Evolutionary conservation across 2,888 invertebrate species (phyloP).

Genomic region (Chymomyza procnemis): DNA sequence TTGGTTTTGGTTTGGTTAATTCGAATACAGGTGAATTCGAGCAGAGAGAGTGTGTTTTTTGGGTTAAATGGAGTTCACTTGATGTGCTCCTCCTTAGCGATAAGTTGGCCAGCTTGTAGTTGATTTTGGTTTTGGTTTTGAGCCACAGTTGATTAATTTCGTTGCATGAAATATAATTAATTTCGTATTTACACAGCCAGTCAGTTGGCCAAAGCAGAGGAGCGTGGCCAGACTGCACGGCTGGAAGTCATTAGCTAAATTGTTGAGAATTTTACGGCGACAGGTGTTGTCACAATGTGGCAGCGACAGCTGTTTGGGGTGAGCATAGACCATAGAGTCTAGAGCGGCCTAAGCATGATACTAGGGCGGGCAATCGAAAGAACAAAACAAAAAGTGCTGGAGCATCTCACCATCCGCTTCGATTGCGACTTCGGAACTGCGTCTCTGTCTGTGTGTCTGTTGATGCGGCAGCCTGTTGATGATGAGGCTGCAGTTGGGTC

Average conservation of each 20-base stretch:
- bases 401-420: slow-evolving; percentile 16
- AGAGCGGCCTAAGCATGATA: slow-evolving; percentile 21
- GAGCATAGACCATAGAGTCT: no score
- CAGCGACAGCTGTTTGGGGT: slow-evolving; percentile 9
- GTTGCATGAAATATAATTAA: slow-evolving; percentile 70
- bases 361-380: slow-evolving; percentile 26
- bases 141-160: slow-evolving; percentile 66
- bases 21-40: not conserved
- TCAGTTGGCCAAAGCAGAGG: slow-evolving; percentile 15
- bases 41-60: slow-evolving; percentile 35
- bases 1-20: not conserved
- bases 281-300: slow-evolving; percentile 57
- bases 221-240: not conserved
- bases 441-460: slow-evolving; percentile 40
- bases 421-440: no score
- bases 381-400: slow-evolving; percentile 2
- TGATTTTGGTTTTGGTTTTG: slow-evolving; percentile 45
- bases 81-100: slow-evolving; percentile 24
- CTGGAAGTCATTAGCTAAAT: slow-evolving; percentile 65
- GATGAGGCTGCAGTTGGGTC: slow-evolving; percentile 43
- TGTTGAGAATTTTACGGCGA: slow-evolving; percentile 60
- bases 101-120: slow-evolving; percentile 14
- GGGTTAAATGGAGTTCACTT: slow-evolving; percentile 65
- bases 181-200: slow-evolving; percentile 58
- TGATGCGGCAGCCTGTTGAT: slow-evolving; percentile 19